Conservation (phyloP, 2,888 invertebrate species). For the Seira sanloemensis region DNA sequence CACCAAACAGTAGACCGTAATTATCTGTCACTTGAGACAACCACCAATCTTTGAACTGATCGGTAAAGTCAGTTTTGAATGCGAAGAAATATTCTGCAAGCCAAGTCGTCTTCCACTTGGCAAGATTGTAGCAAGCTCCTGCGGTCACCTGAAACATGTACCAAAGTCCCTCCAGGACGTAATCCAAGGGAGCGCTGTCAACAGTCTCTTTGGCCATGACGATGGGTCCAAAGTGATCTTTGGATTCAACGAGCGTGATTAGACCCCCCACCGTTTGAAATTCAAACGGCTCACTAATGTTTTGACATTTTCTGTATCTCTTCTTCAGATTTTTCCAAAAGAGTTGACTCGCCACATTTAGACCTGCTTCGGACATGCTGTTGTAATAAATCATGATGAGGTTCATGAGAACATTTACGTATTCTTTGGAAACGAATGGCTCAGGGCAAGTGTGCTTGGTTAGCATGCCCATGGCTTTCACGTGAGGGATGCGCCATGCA, state of each 20-base stretch:
- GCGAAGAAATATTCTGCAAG: conserved; percentile 12
- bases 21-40: too few relatives aligned
- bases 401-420: conserved; percentile 15
- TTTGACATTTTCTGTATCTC: neutral
- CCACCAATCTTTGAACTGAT: conserved; percentile 21
- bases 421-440: neutral
- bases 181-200: conserved; percentile 9
- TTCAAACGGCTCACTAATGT: neutral
- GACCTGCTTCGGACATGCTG: neutral
- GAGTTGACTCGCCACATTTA: neutral
- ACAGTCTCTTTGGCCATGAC: conserved; percentile 11
- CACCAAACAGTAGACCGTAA: too few relatives aligned
- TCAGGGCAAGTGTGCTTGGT: neutral
- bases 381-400: conserved; percentile 31
- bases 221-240: neutral
- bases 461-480: conserved; percentile 3
- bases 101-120: conserved; percentile 4
- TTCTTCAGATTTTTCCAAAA: neutral
- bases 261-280: neutral
- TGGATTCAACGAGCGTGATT: too few relatives aligned
- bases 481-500: conserved; percentile 21
- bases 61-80: conserved; percentile 26
- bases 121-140: conserved; percentile 1
- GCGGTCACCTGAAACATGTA: conserved; percentile 34
- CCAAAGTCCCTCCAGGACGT: conserved; percentile 32